Evolutionary conservation across 2,797 vertebrate genomes (phyloP), one percentile per base, ranked within the genome.

Genomic region (Neopelma chrysocephalum): DNA sequence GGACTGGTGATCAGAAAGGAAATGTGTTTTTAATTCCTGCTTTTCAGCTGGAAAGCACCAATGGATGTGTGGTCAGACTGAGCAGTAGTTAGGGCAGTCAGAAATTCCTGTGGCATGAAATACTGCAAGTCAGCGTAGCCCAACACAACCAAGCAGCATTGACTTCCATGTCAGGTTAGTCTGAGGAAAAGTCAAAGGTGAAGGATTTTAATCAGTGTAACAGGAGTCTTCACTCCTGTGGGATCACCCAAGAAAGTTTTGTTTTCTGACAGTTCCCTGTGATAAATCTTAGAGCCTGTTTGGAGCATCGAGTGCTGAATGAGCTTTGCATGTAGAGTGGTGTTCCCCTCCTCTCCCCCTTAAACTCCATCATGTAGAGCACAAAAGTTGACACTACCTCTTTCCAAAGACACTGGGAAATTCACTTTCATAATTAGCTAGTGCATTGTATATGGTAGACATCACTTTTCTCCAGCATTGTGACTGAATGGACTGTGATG

Each of bases 121-220:
- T 38, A 3, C 13, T 53, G 45, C 60, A 17, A 32, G 45, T 71
- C 42, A 18, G 6, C 10, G 0, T 1, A 1, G 56, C 16, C 18
- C 60, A 21, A 0, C 12, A 8, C 36, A 31, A 7, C 23, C 58
- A 10, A 29, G 77, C 43, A 27, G 8, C 0, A 0, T 1, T 40
- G 36, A 15, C 34, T 61, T 47, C 72, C 2, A 0, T 18, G 19
- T 75, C 77, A 42, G 1, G 26, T 53, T 56, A 43, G 51, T 6
- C 26, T 21, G 19, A 36, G 50, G 27, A 69, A 29, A 26, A 75
- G 43, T 16, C n/a, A 31, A 27, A 64, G 20, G 57, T 56, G 73
- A 56, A 71, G 54, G 70, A 27, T 64, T 87, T 68, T 27, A 32
- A 15, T 51, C 54, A 21, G 1, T 7, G 25, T 47, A 32, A 32